Base-by-base conservation (phyloP, 2,888 invertebrate species). In the Phortica okadai region DNA sequence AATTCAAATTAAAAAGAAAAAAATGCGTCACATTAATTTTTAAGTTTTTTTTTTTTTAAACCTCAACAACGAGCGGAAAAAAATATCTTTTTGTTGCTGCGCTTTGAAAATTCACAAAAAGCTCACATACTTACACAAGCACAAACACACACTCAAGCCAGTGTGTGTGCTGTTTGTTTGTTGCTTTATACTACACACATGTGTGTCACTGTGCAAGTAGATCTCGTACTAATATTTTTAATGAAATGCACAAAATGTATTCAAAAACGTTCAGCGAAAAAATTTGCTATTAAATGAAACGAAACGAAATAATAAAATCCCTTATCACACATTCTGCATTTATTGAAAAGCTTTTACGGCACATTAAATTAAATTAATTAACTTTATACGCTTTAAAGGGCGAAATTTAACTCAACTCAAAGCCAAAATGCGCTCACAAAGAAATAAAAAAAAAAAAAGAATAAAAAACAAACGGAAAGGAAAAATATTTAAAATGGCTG, bases 11-110 rank as follows among this genome's bases (percentile, higher is more conserved):
- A 45, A n/a, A 69, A 69, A 45, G 69, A 6, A 8, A 6, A 21
- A 69, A 69, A 14, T 45, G 45, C 45, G 44, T 50, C 45, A 69
- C 69, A 11, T 69, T 69, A 50, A 50, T 69, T 69, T 69, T 69
- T 45, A 69, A 69, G 25, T 69, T 45, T 69, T 69, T 69, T 33
- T 33, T 33, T 33, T 33, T 33, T 33, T 3, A 33, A 33, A 33
- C 33, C 33, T 54, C 54, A 54, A 54, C 54, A 54, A 54, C 2
- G 6, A 5, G 54, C 54, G n/a, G 2, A 54, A n/a, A 54, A 54
- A n/a, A 10, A 33, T 62, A 11, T 10, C 16, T 42, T 66, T 41
- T 41, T 66, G 33, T 66, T 66, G 66, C 42, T 41, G 42, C 42
- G 3, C n/a, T 66, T 66, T 25, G 21, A 66, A 66, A 16, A 4